Base-by-base conservation (phyloP, 2,797 vertebrate species). In the Thunnus albacares region DNA sequence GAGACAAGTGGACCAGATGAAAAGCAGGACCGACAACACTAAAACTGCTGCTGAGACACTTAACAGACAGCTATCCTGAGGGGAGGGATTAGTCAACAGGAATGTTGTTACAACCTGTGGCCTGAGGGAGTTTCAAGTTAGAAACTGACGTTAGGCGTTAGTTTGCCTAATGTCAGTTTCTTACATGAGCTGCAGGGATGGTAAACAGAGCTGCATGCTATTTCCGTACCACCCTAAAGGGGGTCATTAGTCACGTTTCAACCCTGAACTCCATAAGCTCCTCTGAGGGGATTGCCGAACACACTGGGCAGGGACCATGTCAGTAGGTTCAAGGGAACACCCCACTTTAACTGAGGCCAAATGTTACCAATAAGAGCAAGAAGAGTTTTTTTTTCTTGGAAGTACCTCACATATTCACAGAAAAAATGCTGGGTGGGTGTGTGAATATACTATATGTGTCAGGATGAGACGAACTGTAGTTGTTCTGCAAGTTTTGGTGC, bases 151-250 rank as follows among this genome's bases (percentile, higher is more conserved):
- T 38, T 38, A 24, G 1, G 28, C 47, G 11, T 22, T 1, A 22
- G 12, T 83, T 83, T 80, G 24, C 63, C 71, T 55, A 22, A 82
- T 0, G n/a, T 76, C 49, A 6, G 30, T 82, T 83, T 81, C 75
- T 86, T 38, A 55, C 61, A 80, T 61, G 24, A 85, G 63, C 71
- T 10, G 59, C 68, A 52, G 78, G 57, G 52, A 87, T n/a, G 52
- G 86, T 89, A 93, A 92, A 93, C 79, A 90, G 84, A 91, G 75
- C 84, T 82, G 75, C 68, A 80, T 3, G 83, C 76, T 92, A 90
- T 93, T 92, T 90, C 77, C 17, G 72, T 87, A 77, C 60, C 22
- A 72, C 75, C 80, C 72, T 61, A 58, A 84, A 88, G 76, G 79
- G 73, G 80, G 74, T 64, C 81, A 87, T 86, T 87, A 82, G 82